Evolutionary conservation across 2,888 invertebrate genomes (phyloP).

Genomic region (Agrotis clavis): DNA sequence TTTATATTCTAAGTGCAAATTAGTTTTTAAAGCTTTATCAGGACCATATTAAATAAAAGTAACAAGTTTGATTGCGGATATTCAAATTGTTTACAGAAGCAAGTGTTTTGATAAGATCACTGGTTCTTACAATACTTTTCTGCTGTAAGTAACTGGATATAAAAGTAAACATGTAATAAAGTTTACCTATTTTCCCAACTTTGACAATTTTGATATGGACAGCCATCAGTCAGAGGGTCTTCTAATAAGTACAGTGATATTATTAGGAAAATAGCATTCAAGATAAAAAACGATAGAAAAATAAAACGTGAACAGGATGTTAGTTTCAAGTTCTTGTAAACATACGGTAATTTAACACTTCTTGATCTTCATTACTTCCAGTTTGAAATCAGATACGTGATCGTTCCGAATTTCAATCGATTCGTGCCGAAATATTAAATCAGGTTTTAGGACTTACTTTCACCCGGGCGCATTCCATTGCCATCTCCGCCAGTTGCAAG

Average conservation of each 20-base stretch:
- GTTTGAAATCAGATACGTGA: conserved; percentile 51
- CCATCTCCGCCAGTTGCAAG: conserved; percentile 88
- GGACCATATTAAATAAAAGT: neutral
- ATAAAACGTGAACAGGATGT: neutral
- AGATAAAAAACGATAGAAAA: too few relatives aligned
- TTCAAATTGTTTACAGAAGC: neutral
- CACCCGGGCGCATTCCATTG: conserved; percentile 88
- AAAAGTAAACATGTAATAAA: neutral
- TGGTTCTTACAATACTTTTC: neutral
- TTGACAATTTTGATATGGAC: neutral
- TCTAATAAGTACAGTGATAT: neutral
- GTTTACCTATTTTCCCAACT: neutral
- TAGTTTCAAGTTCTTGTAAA: conserved; percentile 13
- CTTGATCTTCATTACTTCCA: conserved; percentile 13
- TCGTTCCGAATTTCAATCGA: conserved; percentile 15
- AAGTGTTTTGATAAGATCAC: neutral
- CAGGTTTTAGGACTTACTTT: conserved; percentile 78
- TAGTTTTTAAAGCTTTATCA: neutral
- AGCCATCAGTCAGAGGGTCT: neutral
- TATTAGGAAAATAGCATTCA: too few relatives aligned
- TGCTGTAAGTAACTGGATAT: neutral
- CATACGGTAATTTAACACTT: conserved; percentile 9
- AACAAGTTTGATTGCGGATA: neutral
- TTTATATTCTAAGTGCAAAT: neutral
- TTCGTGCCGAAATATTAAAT: neutral